These are phyloP conservation scores for Synanthedon andrenaeformis DNA, from an alignment of 2,888 invertebrate species.

Conservation along the genomic window DNA sequence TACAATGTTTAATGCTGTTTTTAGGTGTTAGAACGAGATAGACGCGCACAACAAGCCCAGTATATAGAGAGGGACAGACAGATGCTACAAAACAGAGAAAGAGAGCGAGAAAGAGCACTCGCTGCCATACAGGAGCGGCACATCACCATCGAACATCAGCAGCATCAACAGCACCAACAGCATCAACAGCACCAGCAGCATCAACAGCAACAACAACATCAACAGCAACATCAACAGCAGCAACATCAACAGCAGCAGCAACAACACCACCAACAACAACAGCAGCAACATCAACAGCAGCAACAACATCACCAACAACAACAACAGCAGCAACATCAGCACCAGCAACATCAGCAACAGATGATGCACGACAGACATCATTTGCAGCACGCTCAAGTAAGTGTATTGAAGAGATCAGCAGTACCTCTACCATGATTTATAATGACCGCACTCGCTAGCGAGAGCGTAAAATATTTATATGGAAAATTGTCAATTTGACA, in stretches of 20 bases:
- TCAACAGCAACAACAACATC: slow-evolving; percentile 22
- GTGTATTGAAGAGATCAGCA: background rate
- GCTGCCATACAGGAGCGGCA: slow-evolving; percentile 49
- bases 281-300: slow-evolving; percentile 29
- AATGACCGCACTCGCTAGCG: too few species aligned
- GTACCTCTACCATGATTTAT: too few species aligned
- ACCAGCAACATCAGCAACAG: slow-evolving; percentile 16
- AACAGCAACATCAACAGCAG: slow-evolving; percentile 25
- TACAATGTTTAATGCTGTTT: too few species aligned
- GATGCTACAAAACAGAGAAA: slow-evolving; percentile 34
- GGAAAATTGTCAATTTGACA: too few species aligned
- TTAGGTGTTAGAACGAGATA: slow-evolving; percentile 42
- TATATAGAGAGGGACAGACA: slow-evolving; percentile 49
- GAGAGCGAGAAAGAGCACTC: slow-evolving; percentile 39
- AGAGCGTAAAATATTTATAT: too few species aligned
- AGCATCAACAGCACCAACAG: slow-evolving; percentile 16
- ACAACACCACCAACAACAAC: slow-evolving; percentile 13
- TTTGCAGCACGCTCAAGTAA: slow-evolving; percentile 24
- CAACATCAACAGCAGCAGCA: slow-evolving; percentile 33
- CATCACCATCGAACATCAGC: slow-evolving; percentile 40
- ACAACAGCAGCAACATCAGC: slow-evolving; percentile 24
- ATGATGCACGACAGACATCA: slow-evolving; percentile 35
- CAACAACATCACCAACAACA: slow-evolving; percentile 21
- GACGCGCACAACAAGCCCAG: slow-evolving; percentile 40
- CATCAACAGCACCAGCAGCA: slow-evolving; percentile 25